Base-by-base conservation (phyloP, 2,113 vertebrate species). In the Synodontis membranacea region DNA sequence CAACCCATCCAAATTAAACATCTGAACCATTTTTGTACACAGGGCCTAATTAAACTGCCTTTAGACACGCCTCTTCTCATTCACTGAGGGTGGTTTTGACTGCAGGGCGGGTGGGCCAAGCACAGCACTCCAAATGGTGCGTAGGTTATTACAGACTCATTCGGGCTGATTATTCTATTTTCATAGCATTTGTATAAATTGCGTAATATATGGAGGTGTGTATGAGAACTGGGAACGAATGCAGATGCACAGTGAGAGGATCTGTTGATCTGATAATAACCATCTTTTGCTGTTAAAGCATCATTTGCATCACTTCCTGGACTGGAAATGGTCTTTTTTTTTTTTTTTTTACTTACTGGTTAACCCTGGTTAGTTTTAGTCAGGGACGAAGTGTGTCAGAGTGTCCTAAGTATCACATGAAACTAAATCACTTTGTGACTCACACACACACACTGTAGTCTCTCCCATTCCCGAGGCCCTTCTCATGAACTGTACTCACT, bases 331-430 rank as follows among this genome's bases (percentile, higher is more conserved):
- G 21, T 80, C 44, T 23, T 87, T 76, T 28, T 83, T 62, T 39
- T 70, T n/a, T 31, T 21, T 39, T 28, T 48, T n/a, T 81, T 52
- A 74, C 31, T 25, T 56, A 39, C 4, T 58, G 78, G 34, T 58
- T 28, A 58, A 58, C 34, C 39, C 10, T 58, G 78, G 52, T 58
- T 84, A 72, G 66, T 68, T 62, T 87, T 68, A 31, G 50, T 42
- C 34, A 44, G 52, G 48, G 60, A 80, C 48, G 3, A 56, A 79
- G 64, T 56, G 84, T 70, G 83, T 84, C 86, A 83, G 25, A 58
- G 56, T 44, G 39, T 60, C 50, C 42, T 21, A 74, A 88, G 66
- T 80, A 86, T 90, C 89, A 90, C 88, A 89, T 84, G 89, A 86
- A 85, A 81, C 84, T 84, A 72, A 48, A 86, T 87, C 87, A 85